Evolutionary conservation across 2,888 invertebrate genomes (phyloP), one percentile per base, ranked within the genome.

Genomic region (Caenorhabditis imperialis): DNA sequence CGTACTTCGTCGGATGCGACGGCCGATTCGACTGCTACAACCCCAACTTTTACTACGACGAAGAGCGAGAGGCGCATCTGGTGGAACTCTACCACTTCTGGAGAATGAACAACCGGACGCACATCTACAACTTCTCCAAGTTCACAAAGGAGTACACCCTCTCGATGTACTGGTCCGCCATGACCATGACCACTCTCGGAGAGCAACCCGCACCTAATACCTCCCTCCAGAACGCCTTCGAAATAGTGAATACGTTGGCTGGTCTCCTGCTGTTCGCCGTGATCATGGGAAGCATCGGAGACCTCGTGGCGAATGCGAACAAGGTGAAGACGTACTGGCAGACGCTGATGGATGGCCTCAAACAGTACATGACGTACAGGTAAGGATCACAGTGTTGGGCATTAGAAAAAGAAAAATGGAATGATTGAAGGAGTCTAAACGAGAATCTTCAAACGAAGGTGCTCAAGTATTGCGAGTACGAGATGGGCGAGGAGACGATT

Each of bases 161-260:
- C 4, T 76, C 79, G 0, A 78, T 84, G 74, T 84, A 84, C 44
- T 84, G 84, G 84, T 81, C 81, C 1, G 78, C 82, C 3, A 63
- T 84, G 74, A 84, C 84, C 2, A 81, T 84, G 72, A 83, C 84
- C 2, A 84, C 84, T 12, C 53, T 84, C 2, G 84, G 84, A 37
- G 83, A 84, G 50, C 84, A 83, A 77, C 84, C 82, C 1, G 72
- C 80, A 30, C 83, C 81, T 7, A 75, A 82, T 38, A 65, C 78
- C 2, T 69, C 78, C 1, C 45, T 70, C 22, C 80, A 83, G 42
- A 79, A 77, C 35, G 38, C 71, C 0, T 80, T 83, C 42, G 81
- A 81, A 57, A 75, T 79, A 10, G 8, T 78, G 8, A 79, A 84
- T 37, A 82, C 84, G 1, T 23, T 84, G 4, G 61, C 75, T 0